phyloP scores from a whole-genome alignment of 1,140 invertebrate genomes.

The Hetaerina americana region DNA sequence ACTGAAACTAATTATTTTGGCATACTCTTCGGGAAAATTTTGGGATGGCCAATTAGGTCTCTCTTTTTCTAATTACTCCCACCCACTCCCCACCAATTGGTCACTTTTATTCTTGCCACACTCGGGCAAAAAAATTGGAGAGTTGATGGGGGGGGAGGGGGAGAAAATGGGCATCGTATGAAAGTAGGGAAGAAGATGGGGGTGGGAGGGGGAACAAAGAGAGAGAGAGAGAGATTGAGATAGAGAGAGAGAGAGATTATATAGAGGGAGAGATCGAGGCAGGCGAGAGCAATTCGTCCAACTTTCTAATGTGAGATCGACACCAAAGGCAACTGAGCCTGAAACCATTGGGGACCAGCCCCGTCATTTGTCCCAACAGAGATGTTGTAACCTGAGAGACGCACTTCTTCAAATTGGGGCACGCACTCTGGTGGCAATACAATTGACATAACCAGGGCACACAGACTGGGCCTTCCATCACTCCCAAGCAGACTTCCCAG shows the following conservation, averaged over 20 bases:
- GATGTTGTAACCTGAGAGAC: not conserved
- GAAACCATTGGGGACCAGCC: not conserved
- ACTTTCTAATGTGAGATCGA: not conserved
- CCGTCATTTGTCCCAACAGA: not conserved
- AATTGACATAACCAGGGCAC: no score
- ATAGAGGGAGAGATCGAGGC: no score
- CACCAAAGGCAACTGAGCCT: not conserved
- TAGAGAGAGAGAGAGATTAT: no score
- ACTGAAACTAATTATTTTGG: not conserved
- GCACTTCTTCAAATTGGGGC: no score
- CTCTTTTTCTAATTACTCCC: no score
- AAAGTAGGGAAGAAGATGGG: not conserved
- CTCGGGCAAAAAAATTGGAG: no score
- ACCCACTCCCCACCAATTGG: no score
- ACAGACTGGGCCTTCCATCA: no score
- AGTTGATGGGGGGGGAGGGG: not conserved
- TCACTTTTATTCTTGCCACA: no score
- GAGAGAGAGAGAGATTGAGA: no score
- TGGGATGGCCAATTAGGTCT: not conserved
- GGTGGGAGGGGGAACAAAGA: not conserved
- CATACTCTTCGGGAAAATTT: not conserved
- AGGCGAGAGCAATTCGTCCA: not conserved
- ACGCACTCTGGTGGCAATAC: no score
- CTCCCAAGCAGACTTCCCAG: not conserved
- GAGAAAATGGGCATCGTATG: not conserved